Percentiles rank a stretch among this genome's conserved stretches.
Conservation (phyloP, 2,888 invertebrate species). For the Odontocerum albicorne region DNA sequence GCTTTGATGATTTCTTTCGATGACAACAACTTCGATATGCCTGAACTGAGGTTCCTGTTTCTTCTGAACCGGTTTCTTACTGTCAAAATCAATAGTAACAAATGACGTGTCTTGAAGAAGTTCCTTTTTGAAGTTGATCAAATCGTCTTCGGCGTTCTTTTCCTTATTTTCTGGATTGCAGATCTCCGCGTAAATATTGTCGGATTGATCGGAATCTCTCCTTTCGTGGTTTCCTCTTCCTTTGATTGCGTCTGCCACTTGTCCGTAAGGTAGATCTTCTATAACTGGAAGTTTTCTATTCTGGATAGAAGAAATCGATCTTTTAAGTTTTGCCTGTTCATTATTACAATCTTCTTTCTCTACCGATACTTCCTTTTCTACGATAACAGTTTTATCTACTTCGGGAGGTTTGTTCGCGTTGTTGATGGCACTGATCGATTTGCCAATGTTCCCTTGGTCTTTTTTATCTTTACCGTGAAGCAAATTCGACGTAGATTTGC, state of each 20-base stretch:
- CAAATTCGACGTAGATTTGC: slow-evolving; percentile 65
- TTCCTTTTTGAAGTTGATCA: slow-evolving; percentile 51
- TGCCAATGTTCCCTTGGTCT: slow-evolving; percentile 42
- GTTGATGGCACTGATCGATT: slow-evolving; percentile 3
- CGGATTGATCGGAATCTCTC: slow-evolving; percentile 51
- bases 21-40: slow-evolving; percentile 57
- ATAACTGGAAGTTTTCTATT: slow-evolving; percentile 58
- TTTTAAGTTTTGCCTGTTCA: slow-evolving; percentile 49
- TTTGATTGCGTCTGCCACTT: slow-evolving; percentile 67
- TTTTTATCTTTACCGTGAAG: slow-evolving; percentile 59
- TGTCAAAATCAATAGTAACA: slow-evolving; percentile 41
- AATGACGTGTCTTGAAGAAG: slow-evolving; percentile 37
- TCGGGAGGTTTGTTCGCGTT: slow-evolving; percentile 5
- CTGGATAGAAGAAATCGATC: slow-evolving; percentile 58
- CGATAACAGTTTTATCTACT: slow-evolving; percentile 3
- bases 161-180: slow-evolving; percentile 50
- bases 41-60: slow-evolving; percentile 55
- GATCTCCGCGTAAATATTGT: slow-evolving; percentile 73
- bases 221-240: slow-evolving; percentile 36
- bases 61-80: slow-evolving; percentile 43
- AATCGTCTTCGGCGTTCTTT: slow-evolving; percentile 50
- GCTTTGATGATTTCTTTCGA: slow-evolving; percentile 55
- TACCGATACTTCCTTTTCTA: slow-evolving; percentile 40
- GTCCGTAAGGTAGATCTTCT: slow-evolving; percentile 70
- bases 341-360: slow-evolving; percentile 27